Evolutionary conservation across 2,797 vertebrate genomes (phyloP).

Genomic region (Phaenicophaeus curvirostris): DNA sequence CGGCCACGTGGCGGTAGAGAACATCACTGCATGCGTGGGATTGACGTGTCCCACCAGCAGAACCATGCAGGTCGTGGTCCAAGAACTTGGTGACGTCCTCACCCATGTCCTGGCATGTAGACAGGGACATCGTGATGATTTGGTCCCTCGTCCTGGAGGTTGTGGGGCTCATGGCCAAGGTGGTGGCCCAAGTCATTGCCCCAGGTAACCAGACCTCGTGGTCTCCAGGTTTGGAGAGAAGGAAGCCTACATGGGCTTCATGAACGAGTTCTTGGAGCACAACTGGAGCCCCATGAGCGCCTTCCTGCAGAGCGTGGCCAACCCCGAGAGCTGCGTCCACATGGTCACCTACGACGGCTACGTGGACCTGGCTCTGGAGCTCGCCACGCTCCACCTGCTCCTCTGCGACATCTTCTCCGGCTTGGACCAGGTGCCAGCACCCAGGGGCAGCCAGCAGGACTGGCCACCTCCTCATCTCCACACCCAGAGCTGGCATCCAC

Average conservation of each 20-base stretch:
- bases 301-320: conserved; percentile 86
- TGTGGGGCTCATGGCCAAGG: too few species aligned
- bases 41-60: background rate
- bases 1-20: background rate
- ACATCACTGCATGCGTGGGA: background rate
- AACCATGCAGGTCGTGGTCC: too few species aligned
- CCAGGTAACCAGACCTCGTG: accelerated
- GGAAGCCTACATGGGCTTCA: conserved; percentile 96
- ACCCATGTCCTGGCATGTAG: too few species aligned
- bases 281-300: conserved; percentile 86
- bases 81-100: too few species aligned
- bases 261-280: conserved; percentile 91
- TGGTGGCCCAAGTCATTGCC: too few species aligned
- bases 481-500: too few species aligned
- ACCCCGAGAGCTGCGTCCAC: conserved; percentile 75
- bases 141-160: too few species aligned
- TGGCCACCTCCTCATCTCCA: background rate
- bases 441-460: accelerated
- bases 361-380: conserved; percentile 88
- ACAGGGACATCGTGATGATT: too few species aligned
- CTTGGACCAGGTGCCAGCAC: conserved; percentile 82
- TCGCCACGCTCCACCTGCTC: conserved; percentile 90
- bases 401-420: conserved; percentile 88
- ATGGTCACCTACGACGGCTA: conserved; percentile 87
- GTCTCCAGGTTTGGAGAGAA: conserved; percentile 91